phyloP scores from a whole-genome alignment of 2,888 invertebrate genomes.

The Cyclophora albipunctata region DNA sequence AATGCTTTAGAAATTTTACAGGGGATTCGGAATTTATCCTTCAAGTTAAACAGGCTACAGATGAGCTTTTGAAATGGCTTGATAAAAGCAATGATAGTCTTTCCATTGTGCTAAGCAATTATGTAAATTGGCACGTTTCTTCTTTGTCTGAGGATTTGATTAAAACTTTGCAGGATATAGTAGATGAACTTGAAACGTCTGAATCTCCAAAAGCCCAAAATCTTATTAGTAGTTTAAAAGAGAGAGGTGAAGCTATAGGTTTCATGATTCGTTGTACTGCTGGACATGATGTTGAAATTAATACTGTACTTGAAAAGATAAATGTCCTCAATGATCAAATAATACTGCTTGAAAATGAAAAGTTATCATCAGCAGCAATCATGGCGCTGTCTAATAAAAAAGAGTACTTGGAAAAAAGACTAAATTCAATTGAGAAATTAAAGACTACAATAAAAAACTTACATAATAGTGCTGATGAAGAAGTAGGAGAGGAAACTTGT shows the following conservation, averaged over 20 bases:
- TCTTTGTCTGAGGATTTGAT: constrained; percentile 42
- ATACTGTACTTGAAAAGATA: constrained; percentile 52
- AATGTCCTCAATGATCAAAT: constrained; percentile 47
- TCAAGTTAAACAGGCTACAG: constrained; percentile 30
- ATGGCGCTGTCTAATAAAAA: constrained; percentile 50
- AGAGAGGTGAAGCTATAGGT: constrained; percentile 39
- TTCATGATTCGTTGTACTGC: constrained; percentile 46
- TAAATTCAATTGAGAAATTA: constrained; percentile 45
- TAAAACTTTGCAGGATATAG: constrained; percentile 53
- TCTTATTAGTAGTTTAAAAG: constrained; percentile 41
- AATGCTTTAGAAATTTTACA: constrained; percentile 38
- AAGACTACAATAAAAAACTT: constrained; percentile 45
- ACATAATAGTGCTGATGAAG: constrained; percentile 29
- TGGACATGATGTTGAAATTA: constrained; percentile 49
- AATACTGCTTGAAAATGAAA: constrained; percentile 37
- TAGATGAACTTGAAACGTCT: constrained; percentile 40
- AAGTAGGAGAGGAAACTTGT: constrained; percentile 35
- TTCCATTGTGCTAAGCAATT: constrained; percentile 40
- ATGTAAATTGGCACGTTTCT: constrained; percentile 40
- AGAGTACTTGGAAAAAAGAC: constrained; percentile 44
- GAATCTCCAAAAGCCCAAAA: constrained; percentile 29
- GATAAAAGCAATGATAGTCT: constrained; percentile 56
- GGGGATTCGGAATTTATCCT: constrained; percentile 39
- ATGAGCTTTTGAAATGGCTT: constrained; percentile 52
- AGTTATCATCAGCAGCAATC: constrained; percentile 42